Conservation (phyloP, 2,797 vertebrate species). For the Crocodylus rhombifer region DNA sequence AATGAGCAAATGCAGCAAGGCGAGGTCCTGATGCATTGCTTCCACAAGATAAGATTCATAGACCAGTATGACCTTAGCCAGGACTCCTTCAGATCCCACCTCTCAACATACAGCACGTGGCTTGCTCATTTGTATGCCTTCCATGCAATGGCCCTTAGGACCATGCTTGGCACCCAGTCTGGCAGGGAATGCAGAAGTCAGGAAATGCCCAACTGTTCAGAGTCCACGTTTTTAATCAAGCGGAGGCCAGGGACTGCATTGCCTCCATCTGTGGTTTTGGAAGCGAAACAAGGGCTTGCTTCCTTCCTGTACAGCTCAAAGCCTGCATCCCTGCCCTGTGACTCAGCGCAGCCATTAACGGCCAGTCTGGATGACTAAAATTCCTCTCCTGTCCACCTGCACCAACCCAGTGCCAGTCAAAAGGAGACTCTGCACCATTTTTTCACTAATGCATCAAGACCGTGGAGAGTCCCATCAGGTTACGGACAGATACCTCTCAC, state of each 20-base stretch:
- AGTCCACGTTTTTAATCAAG: background rate
- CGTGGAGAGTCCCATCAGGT: background rate
- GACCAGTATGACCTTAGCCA: background rate
- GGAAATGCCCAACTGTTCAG: background rate
- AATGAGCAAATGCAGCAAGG: background rate
- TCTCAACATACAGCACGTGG: rapidly evolving
- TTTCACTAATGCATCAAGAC: background rate
- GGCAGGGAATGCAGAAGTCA: background rate
- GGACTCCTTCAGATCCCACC: background rate
- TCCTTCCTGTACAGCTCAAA: constrained; percentile 53
- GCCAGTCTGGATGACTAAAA: background rate
- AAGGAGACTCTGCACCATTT: background rate
- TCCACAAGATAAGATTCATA: background rate
- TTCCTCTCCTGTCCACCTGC: background rate
- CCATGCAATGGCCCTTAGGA: background rate
- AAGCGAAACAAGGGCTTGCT: background rate
- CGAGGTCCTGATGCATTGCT: background rate
- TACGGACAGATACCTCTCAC: background rate
- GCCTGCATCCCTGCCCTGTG: constrained; percentile 21
- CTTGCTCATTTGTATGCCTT: background rate
- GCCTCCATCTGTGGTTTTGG: constrained; percentile 2
- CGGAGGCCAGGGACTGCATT: background rate
- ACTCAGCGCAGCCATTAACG: constrained; percentile 58
- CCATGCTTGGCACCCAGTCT: background rate
- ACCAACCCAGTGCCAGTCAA: too few relatives aligned